phyloP scores from a whole-genome alignment of 2,113 vertebrate genomes.

The Tylochromis polylepis region DNA sequence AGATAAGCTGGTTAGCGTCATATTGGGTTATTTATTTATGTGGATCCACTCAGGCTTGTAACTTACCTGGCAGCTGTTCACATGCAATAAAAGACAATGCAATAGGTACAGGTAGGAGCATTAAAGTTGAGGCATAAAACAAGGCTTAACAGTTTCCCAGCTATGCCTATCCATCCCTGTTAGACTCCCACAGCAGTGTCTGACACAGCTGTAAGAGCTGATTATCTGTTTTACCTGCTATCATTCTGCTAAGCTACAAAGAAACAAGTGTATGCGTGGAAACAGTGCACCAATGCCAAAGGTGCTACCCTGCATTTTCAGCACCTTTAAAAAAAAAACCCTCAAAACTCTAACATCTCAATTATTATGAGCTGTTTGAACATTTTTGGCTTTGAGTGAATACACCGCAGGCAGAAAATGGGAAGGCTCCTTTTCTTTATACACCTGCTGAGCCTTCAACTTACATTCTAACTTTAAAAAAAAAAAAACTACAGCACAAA shows the following conservation, averaged over 20 bases:
- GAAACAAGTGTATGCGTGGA: not conserved
- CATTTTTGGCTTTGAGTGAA: not conserved
- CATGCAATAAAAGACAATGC: slow-evolving; percentile 17
- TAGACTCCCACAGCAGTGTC: not conserved
- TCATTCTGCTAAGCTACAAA: not conserved
- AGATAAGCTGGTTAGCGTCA: slow-evolving; percentile 2
- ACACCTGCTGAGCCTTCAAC: not conserved
- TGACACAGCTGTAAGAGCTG: not conserved
- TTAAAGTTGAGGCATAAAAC: not conserved
- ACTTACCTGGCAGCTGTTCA: slow-evolving; percentile 39
- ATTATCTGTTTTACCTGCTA: not conserved
- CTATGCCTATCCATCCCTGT: not conserved
- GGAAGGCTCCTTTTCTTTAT: not conserved
- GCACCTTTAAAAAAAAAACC: not conserved
- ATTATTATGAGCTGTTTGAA: not conserved
- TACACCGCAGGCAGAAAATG: not conserved
- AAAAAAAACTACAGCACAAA: not conserved
- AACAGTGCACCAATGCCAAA: not conserved
- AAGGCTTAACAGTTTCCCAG: not conserved
- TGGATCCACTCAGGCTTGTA: not conserved
- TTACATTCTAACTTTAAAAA: not conserved
- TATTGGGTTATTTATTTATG: slow-evolving; percentile 12
- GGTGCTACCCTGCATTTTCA: not conserved
- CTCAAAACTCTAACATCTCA: not conserved
- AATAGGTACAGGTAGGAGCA: not conserved